A percentile compares a stretch with the other conserved stretches of the same genome.
Conservation (phyloP, 2,888 invertebrate species). For the Dicranocentrus wangi region DNA sequence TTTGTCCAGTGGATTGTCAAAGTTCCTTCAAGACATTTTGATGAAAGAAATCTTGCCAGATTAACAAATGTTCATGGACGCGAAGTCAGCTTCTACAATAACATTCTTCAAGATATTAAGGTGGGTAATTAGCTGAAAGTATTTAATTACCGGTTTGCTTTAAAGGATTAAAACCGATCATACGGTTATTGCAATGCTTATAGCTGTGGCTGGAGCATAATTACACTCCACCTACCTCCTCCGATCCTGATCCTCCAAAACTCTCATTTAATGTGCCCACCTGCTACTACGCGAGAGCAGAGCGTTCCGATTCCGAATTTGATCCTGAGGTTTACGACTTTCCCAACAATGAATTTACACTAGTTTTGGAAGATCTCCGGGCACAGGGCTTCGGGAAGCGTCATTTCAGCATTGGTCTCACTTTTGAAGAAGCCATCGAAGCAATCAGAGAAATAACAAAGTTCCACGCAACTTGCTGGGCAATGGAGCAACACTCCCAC, state of each 20-base stretch:
- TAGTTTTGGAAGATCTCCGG: conserved; percentile 73
- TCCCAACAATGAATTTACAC: conserved; percentile 72
- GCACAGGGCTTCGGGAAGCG: conserved; percentile 71
- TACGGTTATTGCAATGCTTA: neutral
- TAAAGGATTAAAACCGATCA: no score
- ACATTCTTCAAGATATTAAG: conserved; percentile 36
- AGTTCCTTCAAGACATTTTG: conserved; percentile 26
- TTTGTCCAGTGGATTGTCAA: conserved; percentile 45
- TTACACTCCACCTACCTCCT: neutral
- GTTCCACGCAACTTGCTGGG: conserved; percentile 72
- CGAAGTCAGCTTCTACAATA: conserved; percentile 30
- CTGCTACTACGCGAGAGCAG: conserved; percentile 73
- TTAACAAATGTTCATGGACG: conserved; percentile 14
- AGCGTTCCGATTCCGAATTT: conserved; percentile 50
- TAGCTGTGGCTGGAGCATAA: conserved; percentile 35
- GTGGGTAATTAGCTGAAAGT: no score
- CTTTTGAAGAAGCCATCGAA: conserved; percentile 69
- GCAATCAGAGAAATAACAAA: conserved; percentile 68
- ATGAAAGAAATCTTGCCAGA: conserved; percentile 39
- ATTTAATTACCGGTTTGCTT: no score
- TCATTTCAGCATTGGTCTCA: conserved; percentile 72
- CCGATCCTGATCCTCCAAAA: neutral
- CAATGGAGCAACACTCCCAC: conserved; percentile 53
- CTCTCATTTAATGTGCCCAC: conserved; percentile 66
- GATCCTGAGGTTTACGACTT: conserved; percentile 56